A percentile compares a stretch with the other conserved stretches of the same genome.
Conservation (phyloP, 2,797 vertebrate species). For the Anguilla marmorata region DNA sequence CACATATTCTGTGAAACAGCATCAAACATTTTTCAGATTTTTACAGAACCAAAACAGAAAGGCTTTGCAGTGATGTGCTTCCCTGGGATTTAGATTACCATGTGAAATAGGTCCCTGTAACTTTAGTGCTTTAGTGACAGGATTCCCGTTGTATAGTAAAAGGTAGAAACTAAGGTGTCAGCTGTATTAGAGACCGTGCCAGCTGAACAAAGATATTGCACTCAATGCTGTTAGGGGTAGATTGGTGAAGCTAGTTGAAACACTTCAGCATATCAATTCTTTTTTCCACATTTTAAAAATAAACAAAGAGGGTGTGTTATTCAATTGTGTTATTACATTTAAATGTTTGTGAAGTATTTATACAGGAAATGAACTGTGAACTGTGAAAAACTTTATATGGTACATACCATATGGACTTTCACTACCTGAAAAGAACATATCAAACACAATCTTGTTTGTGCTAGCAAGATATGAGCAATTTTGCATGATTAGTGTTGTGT, state of each 20-base stretch:
- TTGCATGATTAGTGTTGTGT: neutral
- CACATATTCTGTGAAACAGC: too few species aligned
- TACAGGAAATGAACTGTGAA: neutral
- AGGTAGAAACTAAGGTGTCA: neutral
- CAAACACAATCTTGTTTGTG: constrained; percentile 28
- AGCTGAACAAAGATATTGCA: neutral
- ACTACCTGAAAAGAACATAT: constrained; percentile 61
- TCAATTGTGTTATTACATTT: neutral
- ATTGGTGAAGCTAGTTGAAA: neutral
- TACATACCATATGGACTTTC: constrained; percentile 68
- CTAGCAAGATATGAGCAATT: constrained; percentile 25
- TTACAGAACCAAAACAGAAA: neutral
- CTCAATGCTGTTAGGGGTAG: neutral
- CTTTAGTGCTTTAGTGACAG: neutral
- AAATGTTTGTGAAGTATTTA: constrained; percentile 21
- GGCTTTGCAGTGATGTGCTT: neutral
- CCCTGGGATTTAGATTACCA: neutral
- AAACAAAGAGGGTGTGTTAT: neutral
- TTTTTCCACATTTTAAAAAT: neutral
- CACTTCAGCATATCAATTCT: neutral
- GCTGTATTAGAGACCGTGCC: neutral
- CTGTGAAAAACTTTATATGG: neutral
- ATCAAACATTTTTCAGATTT: neutral
- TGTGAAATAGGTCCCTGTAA: neutral
- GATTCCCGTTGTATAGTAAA: neutral